Conservation (phyloP, 1,140 invertebrate genomes). For the Drepana arcuata region DNA sequence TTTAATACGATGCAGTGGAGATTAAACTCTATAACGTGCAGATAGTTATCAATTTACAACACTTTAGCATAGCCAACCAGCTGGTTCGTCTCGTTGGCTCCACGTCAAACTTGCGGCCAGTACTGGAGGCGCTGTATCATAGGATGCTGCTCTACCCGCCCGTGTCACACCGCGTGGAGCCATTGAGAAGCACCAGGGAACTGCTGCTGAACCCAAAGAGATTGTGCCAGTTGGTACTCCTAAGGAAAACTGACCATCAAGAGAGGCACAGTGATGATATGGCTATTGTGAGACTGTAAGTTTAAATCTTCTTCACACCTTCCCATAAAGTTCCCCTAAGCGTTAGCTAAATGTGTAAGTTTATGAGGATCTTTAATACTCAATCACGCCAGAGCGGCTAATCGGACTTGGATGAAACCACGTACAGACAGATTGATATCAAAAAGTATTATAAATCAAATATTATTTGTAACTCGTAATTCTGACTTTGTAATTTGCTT, state of each 20-base stretch:
- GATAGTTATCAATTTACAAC: constrained; percentile 4
- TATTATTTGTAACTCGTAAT: no score
- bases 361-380: no score
- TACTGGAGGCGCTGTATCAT: constrained; percentile 93
- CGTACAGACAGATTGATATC: background rate
- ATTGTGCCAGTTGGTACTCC: constrained; percentile 78
- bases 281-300: constrained; percentile 91
- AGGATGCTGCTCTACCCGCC: constrained; percentile 91
- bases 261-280: constrained; percentile 90
- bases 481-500: constrained; percentile 28
- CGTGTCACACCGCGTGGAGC: constrained; percentile 86
- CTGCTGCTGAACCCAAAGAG: constrained; percentile 82
- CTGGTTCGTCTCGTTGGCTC: constrained; percentile 89
- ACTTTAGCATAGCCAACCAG: constrained; percentile 86
- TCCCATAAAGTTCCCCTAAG: no score
- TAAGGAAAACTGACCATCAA: constrained; percentile 77
- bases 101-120: constrained; percentile 86
- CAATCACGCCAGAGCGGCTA: no score
- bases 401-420: no score
- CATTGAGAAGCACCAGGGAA: constrained; percentile 84
- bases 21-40: no score
- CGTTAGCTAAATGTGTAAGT: no score
- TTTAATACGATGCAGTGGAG: no score
- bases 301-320: no score
- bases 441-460: constrained; percentile 2